Percentiles rank a stretch among this genome's conserved stretches.
These are phyloP conservation scores for Drosophila asahinai DNA, from an alignment of 1,140 invertebrate species.

Conservation along the genomic window DNA sequence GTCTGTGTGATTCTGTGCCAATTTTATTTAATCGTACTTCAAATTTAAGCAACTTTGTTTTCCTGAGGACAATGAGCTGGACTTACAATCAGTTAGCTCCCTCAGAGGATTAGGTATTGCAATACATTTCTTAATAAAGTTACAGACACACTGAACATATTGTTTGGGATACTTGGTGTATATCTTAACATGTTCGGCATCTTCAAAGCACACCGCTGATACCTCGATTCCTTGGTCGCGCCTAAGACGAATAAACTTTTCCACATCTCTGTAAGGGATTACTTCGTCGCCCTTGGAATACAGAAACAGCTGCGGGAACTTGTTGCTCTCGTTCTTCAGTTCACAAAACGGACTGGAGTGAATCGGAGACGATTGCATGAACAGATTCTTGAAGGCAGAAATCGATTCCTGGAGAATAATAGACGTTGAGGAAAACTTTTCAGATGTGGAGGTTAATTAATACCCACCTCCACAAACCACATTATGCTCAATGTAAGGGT, in stretches of 20 bases:
- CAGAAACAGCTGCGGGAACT: constrained; percentile 90
- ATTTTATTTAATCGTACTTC: constrained; percentile 60
- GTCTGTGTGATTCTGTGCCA: not conserved
- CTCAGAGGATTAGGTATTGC: constrained; percentile 39
- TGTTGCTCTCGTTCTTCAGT: constrained; percentile 85
- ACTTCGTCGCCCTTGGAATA: constrained; percentile 90
- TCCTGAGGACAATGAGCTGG: constrained; percentile 6
- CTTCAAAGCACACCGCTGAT: constrained; percentile 88
- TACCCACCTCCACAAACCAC: constrained; percentile 87
- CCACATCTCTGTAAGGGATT: constrained; percentile 87
- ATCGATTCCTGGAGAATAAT: constrained; percentile 63
- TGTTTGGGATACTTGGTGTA: constrained; percentile 87
- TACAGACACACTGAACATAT: constrained; percentile 88
- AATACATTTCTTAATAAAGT: constrained; percentile 88
- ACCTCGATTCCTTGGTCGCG: constrained; percentile 87
- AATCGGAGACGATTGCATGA: constrained; percentile 67
- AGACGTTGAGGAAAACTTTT: not conserved
- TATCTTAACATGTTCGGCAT: constrained; percentile 90
- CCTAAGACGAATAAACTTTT: constrained; percentile 87
- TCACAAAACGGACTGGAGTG: constrained; percentile 85
- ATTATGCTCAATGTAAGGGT: constrained; percentile 87
- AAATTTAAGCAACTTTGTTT: constrained; percentile 31
- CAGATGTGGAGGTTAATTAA: not conserved
- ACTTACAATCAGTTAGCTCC: not conserved
- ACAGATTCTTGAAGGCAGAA: constrained; percentile 79